Evolutionary conservation across 1,140 invertebrate genomes (phyloP).

Genomic region (Halesus radiatus): DNA sequence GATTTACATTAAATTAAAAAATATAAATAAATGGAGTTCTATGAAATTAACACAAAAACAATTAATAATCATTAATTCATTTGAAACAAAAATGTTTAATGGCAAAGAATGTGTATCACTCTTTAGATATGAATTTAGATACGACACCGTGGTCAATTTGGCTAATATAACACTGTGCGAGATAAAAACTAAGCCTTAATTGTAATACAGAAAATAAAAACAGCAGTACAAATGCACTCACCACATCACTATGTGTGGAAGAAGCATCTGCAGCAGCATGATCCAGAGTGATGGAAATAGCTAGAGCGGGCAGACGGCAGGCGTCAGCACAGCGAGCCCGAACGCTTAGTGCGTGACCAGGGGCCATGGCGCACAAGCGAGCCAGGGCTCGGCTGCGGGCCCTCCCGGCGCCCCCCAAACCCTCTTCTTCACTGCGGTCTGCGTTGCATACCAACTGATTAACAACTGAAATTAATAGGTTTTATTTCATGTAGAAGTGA

Average conservation of each 20-base stretch:
- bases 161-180: no score
- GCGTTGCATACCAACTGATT: conserved; percentile 88
- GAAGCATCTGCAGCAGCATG: conserved; percentile 55
- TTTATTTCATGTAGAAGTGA: no score
- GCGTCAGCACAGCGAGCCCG: conserved; percentile 89
- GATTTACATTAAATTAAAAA: no score
- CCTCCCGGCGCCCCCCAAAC: conserved; percentile 65
- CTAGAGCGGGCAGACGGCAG: conserved; percentile 89
- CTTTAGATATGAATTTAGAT: no score
- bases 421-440: conserved; percentile 89
- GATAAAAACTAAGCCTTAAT: no score
- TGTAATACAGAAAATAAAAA: no score
- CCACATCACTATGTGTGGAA: conserved; percentile 65
- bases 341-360: conserved; percentile 85
- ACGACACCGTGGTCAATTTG: no score
- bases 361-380: conserved; percentile 91
- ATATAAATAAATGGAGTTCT: no score
- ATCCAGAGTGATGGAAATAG: conserved; percentile 79
- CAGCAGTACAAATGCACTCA: conserved; percentile 50
- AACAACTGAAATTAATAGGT: conserved; percentile 76
- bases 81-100: no score
- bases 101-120: no score
- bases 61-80: no score
- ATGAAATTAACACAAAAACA: no score
- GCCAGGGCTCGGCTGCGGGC: conserved; percentile 74